Conservation (phyloP, 2,888 invertebrate genomes). For the Sarcophaga variegata region DNA sequence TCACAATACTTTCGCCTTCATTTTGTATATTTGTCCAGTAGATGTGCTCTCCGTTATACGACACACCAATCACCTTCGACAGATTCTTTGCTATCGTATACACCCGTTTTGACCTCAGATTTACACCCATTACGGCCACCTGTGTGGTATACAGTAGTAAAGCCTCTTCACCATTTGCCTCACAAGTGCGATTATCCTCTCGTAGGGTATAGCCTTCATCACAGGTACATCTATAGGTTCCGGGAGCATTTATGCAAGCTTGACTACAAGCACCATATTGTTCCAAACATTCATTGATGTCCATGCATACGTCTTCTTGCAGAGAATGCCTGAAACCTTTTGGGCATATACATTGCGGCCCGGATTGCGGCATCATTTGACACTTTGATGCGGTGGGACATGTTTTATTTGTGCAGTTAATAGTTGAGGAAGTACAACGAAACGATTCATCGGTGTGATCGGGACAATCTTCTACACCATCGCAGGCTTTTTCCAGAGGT, state of each 20-base stretch:
- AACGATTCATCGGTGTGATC: constrained; percentile 86
- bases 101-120: constrained; percentile 83
- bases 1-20: constrained; percentile 88
- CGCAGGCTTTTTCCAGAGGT: constrained; percentile 83
- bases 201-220: constrained; percentile 84
- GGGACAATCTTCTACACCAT: constrained; percentile 83
- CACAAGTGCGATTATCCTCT: constrained; percentile 83
- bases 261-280: constrained; percentile 87
- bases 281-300: constrained; percentile 86
- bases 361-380: constrained; percentile 82
- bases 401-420: constrained; percentile 74
- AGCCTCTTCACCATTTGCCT: constrained; percentile 85
- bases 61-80: constrained; percentile 85
- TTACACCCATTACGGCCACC: constrained; percentile 85
- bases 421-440: constrained; percentile 74
- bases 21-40: constrained; percentile 90
- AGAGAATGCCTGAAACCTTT: constrained; percentile 78
- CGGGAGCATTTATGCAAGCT: constrained; percentile 84
- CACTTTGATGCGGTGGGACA: constrained; percentile 80
- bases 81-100: constrained; percentile 82
- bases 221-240: constrained; percentile 86
- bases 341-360: constrained; percentile 85
- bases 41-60: constrained; percentile 86
- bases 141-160: constrained; percentile 87
- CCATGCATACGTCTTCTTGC: constrained; percentile 78